Conservation (phyloP, 2,113 vertebrate genomes). For the Pao palembangensis region DNA sequence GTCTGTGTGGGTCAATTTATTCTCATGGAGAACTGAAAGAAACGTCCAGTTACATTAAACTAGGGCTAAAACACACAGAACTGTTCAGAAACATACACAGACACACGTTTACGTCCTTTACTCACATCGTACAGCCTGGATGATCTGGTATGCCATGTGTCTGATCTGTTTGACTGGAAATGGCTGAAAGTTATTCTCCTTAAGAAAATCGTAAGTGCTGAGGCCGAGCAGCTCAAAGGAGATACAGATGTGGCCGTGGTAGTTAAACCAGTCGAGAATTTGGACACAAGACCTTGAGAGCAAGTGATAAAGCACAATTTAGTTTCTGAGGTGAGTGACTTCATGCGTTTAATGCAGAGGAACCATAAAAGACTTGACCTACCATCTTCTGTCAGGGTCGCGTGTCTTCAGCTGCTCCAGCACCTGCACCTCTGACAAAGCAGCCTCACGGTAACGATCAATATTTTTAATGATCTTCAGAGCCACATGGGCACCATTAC, state of each 20-base stretch:
- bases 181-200: constrained; percentile 94
- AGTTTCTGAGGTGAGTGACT: not conserved
- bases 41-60: constrained; percentile 5
- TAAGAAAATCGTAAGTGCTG: constrained; percentile 96
- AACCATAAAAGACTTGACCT: constrained; percentile 31
- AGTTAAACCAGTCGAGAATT: constrained; percentile 97
- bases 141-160: constrained; percentile 92
- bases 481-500: constrained; percentile 83
- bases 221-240: constrained; percentile 93
- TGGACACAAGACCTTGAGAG: constrained; percentile 84
- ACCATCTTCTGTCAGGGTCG: constrained; percentile 80
- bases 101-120: constrained; percentile 26
- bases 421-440: constrained; percentile 93
- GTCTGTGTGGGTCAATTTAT: constrained; percentile 95
- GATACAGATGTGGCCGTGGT: constrained; percentile 93
- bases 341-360: not conserved
- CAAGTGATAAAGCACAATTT: not conserved
- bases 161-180: constrained; percentile 91
- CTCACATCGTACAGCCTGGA: constrained; percentile 90
- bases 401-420: constrained; percentile 87
- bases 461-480: constrained; percentile 99
- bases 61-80: no score
- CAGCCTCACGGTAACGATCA: constrained; percentile 92
- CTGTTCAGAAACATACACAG: no score
- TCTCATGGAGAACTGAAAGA: constrained; percentile 88